Base-by-base conservation (phyloP, 2,888 invertebrate species). In the Chymomyza fuscimana region DNA sequence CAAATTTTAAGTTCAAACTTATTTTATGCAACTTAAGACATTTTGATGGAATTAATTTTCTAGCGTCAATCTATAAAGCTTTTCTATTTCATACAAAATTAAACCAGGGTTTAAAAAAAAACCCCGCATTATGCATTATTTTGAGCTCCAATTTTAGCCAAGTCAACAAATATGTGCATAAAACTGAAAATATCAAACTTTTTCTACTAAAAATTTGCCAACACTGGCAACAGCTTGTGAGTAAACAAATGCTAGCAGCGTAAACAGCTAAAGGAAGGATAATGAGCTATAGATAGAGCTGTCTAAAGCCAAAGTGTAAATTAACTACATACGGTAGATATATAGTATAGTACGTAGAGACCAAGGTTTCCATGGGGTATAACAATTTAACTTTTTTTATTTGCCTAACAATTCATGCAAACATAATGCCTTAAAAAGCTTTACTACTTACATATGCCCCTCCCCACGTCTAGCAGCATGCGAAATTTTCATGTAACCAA, bases 361-460 rank as follows among this genome's bases (percentile, higher is more conserved):
- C 12, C 40, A 46, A 46, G 1, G 12, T 46, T 46, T 12, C 10
- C 12, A 46, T 12, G 40, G 4, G 40, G 56, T 22, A 58, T 15
- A 58, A 56, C 56, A 32, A 29, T 36, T 15, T 59, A 59, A 36
- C 59, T 32, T 36, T 59, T 59, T 59, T 58, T 36, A 59, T 29
- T n/a, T 59, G 59, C 4, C 59, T 6, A 29, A 59, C 59, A 58
- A 60, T 36, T n/a, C 60, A 60, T 36, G 32, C 60, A 36, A 32
- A 72, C 70, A 70, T 69, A 71, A 63, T 78, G 74, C 72, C 74
- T 72, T 87, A 84, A 87, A 87, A 79, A 74, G 86, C 82, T 82
- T 82, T 86, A 82, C 78, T 80, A 75, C 36, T 78, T 76, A 76
- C 78, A 72, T 75, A 72, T 80, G 9, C 40, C 10, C 40, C 3